Evolutionary conservation across 1,140 invertebrate genomes (phyloP), one percentile per base, ranked within the genome.

Genomic region (Dreissena rostriformis): DNA sequence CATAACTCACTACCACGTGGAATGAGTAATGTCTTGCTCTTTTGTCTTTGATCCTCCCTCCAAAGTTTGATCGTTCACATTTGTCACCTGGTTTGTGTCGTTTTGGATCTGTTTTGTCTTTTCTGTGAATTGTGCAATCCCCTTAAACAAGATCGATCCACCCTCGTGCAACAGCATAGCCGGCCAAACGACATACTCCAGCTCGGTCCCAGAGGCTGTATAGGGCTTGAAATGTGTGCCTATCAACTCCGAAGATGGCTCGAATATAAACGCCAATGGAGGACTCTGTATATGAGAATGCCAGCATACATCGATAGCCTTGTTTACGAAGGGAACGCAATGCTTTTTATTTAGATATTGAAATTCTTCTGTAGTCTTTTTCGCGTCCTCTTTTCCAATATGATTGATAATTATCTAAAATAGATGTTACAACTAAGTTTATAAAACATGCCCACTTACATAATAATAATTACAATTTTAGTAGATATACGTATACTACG

Each of bases 131-230:
- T 80, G 77, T 19, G 77, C 77, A 24, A 80, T 68, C 1, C 77
- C 77, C 24, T 80, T 80, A 4, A 53, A 10, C 12, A 80, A 51
- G 8, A 80, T 8, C 5, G 77, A 17, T 22, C 77, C 77, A n/a
- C 39, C 22, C 28, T 71, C 51, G 24, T 80, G 77, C 49, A 80
- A 24, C 4, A 80, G 28, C 53, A 80, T 22, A 28, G 67, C 77
- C 19, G 77, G 65, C 77, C 77, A 80, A 0, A 80, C 12, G n/a
- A 80, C 28, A 19, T 80, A 70, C 15, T 80, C 77, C n/a, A 80
- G 22, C 15, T 55, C 17, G n/a, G n/a, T 17, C 24, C 77, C 77
- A 28, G 52, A 61, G 7, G 17, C 14, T 70, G 65, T 67, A 26
- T 80, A 80, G 39, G 67, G 67, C 15, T 68, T 66, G 29, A 80